Evolutionary conservation across 1,140 invertebrate species (phyloP), one percentile per base, ranked within the genome.

Genomic region (Venturia canescens): DNA sequence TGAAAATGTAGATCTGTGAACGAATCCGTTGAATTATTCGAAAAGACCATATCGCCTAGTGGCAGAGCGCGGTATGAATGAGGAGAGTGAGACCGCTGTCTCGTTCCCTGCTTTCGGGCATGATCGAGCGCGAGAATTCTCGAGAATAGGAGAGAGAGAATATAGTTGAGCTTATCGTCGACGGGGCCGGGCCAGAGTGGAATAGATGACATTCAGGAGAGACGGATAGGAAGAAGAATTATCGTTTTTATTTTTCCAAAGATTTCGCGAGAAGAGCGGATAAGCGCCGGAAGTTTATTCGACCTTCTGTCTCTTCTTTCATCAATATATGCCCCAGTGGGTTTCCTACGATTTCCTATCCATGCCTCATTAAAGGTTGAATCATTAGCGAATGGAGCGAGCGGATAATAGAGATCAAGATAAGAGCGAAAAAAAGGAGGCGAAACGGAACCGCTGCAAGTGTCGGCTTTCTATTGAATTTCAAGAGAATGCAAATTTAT

Each of bases 231-330:
- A 69, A 31, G 15, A 29, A 69, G 29, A 69, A 29, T 34, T 69
- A 69, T 69, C 66, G 66, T 69, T 69, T n/a, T 69, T 31, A 69
- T 53, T 69, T 69, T 69, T 69, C 66, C 29, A 18, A 69, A 69
- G 66, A 69, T 18, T 57, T 69, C 27, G 66, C 11, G 66, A 31
- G 16, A 31, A 69, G 26, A 18, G 66, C 66, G 66, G 16, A 29
- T 69, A 69, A 31, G 29, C 26, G n/a, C 26, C 66, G 27, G 15
- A 69, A 69, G 66, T 69, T 69, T 69, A 31, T 11, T 69, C 29
- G 66, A 4, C 1, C 66, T 21, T 31, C 66, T n/a, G 27, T 69
- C 5, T 69, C 66, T 69, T 31, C 27, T 69, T 69, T 27, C 29
- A 69, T 69, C 66, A 69, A 18, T 69, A 23, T 31, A 16, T 4